Conservation (phyloP, 64 coral and sea anemone genomes). For the Astreopora myriophthalma region DNA sequence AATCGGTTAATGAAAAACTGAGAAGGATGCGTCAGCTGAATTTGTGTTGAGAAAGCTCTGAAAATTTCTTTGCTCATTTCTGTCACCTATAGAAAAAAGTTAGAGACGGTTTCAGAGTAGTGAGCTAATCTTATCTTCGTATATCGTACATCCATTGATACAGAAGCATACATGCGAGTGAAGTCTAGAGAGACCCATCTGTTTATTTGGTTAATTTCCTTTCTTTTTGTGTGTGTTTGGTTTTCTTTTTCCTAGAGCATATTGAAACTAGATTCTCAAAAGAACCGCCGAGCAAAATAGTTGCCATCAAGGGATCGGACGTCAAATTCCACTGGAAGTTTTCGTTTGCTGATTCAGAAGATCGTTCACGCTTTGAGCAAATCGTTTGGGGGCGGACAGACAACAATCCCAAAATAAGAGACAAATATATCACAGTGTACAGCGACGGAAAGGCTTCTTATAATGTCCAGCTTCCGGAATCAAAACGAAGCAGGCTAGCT, state of each 20-base stretch:
- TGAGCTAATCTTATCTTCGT: too few species aligned
- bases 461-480: background rate
- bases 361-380: background rate
- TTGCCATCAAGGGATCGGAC: background rate
- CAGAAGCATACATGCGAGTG: too few species aligned
- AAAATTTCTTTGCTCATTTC: too few species aligned
- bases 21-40: too few species aligned
- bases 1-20: too few species aligned
- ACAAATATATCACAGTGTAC: background rate
- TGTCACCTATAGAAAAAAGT: too few species aligned
- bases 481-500: background rate
- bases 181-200: too few species aligned
- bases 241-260: background rate
- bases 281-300: background rate
- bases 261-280: background rate
- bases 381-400: background rate
- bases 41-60: too few species aligned
- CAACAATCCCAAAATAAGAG: background rate
- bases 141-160: too few species aligned
- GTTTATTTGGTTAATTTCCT: background rate
- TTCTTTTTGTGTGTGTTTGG: background rate
- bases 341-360: background rate
- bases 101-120: too few species aligned
- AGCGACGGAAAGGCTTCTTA: background rate
- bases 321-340: background rate